Base-by-base conservation (phyloP, 2,888 invertebrate species). In the Scrobipalpa costella region DNA sequence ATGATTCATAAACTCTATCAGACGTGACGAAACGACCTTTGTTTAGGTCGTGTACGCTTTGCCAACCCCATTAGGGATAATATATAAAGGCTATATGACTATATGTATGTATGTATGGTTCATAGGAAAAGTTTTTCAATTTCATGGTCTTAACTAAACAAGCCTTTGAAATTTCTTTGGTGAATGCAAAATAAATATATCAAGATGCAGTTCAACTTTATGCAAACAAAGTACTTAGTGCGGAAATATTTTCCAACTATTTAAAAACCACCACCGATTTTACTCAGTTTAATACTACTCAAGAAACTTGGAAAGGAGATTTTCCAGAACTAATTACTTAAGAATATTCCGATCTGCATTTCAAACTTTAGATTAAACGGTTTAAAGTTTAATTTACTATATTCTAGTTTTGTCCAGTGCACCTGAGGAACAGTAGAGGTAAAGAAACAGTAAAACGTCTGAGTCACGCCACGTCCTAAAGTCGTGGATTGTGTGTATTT, bases 341-440 rank as follows among this genome's bases (percentile, higher is more conserved):
- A 44, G 15, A 15, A 44, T 44, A 44, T 44, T 15, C 44, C n/a
- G n/a, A 44, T 44, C 6, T 44, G 44, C 44, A 44, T 44, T 44
- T 44, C 44, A 44, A 44, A 44, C 44, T 44, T 44, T 44, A 44
- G 44, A 44, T 44, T 44, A 44, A 44, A 44, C 44, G 44, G 44
- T 44, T 44, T 44, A 44, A 44, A 44, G 44, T 44, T 44, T 44
- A 44, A 44, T 44, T 44, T 15, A 44, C n/a, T 44, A 7, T 15
- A n/a, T 15, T 15, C 44, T 7, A 44, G 44, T 44, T 44, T n/a
- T 44, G 44, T 40, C 40, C 40, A 13, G 40, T 44, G 5, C 5
- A 27, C 27, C 27, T 27, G 27, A 27, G 27, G 27, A 2, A 27
- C 27, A 27, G 27, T 27, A 3, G 5, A 27, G 5, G 5, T 27